Conservation (phyloP, 53 echinoderm and acorn worm genomes). For the Glandiceps talaboti region DNA sequence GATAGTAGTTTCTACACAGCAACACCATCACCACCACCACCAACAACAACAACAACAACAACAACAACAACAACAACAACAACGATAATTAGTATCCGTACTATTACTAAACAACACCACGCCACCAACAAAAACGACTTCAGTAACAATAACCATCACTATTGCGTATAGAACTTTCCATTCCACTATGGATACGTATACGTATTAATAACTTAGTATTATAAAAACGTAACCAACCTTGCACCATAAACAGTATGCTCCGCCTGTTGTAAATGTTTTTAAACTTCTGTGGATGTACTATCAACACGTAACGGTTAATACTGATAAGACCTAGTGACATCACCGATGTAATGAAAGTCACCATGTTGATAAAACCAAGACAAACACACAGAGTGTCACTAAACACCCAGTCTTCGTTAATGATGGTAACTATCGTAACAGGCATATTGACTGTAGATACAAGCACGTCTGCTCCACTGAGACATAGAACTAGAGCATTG, state of each 20-base stretch:
- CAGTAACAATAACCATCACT: too few relatives aligned
- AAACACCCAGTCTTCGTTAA: conserved; percentile 30
- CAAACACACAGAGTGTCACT: conserved; percentile 26
- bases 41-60: too few relatives aligned
- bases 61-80: too few relatives aligned
- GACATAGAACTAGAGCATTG: conserved; percentile 87
- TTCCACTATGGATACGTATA: too few relatives aligned
- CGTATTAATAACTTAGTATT: too few relatives aligned
- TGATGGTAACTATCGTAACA: conserved; percentile 45
- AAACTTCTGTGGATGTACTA: conserved; percentile 69
- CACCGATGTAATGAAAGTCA: conserved; percentile 81
- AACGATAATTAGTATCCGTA: too few relatives aligned
- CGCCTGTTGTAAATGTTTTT: conserved; percentile 43
- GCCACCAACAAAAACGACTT: too few relatives aligned
- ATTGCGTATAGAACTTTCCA: too few relatives aligned
- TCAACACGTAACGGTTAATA: conserved; percentile 77
- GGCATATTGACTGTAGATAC: conserved; percentile 79
- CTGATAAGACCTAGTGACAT: conserved; percentile 93
- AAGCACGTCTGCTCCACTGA: conserved; percentile 76
- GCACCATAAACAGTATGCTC: conserved; percentile 56
- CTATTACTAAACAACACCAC: too few relatives aligned
- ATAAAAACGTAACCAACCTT: too few relatives aligned
- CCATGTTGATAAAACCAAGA: conserved; percentile 77
- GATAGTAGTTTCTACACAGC: too few relatives aligned
- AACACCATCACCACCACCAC: too few relatives aligned